Percentiles rank a stretch among this genome's conserved stretches.
phyloP scores from a whole-genome alignment of 2,113 vertebrate species.

The cat (Felis catus) region DNA sequence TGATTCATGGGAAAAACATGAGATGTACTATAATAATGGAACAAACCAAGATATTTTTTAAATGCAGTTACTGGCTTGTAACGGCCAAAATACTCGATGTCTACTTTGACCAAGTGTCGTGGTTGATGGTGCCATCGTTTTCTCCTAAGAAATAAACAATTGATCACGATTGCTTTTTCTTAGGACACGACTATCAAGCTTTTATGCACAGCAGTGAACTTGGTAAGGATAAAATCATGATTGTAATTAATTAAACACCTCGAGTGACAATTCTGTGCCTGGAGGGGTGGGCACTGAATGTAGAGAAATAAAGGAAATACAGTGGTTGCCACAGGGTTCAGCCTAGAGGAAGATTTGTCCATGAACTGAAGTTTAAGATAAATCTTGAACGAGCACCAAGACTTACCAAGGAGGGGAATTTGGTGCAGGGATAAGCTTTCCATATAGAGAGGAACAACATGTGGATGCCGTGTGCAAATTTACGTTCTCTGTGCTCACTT shows the following conservation, averaged over 20 bases:
- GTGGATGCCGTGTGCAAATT: rapidly evolving
- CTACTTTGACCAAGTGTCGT: not conserved
- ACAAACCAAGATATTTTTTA: not conserved
- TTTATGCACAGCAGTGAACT: not conserved
- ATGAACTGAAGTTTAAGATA: not conserved
- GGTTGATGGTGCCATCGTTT: not conserved
- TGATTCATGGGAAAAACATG: not conserved
- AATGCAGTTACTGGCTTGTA: not conserved
- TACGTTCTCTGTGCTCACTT: not conserved
- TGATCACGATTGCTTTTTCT: not conserved
- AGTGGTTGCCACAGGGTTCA: not conserved
- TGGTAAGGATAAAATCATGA: not conserved
- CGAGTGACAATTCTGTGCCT: not conserved
- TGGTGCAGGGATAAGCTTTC: not conserved
- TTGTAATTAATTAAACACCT: not conserved
- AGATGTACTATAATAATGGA: not conserved
- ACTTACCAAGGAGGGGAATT: rapidly evolving
- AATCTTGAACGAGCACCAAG: not conserved
- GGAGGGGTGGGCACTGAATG: rapidly evolving
- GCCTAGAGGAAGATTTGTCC: rapidly evolving
- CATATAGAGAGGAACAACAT: rapidly evolving
- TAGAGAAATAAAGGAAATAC: not conserved
- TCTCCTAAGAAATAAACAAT: not conserved
- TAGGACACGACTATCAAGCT: not conserved
- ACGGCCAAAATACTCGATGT: not conserved